Evolutionary conservation across 1,140 invertebrate genomes (phyloP).

Genomic region (Drosophila insularis): DNA sequence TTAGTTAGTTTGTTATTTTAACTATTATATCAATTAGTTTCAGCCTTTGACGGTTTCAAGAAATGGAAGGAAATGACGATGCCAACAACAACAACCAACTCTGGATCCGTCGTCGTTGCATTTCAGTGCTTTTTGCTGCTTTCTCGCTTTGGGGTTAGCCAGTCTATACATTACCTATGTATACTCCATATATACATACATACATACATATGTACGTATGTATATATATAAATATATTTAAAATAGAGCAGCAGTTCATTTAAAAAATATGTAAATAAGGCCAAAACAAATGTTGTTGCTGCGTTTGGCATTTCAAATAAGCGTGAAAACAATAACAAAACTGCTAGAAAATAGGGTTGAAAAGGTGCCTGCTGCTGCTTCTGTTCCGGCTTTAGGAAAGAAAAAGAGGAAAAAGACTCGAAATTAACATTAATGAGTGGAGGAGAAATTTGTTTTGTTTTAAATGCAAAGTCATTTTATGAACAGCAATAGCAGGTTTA

Average conservation of each 20-base stretch:
- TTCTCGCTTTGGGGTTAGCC: slow-evolving; percentile 42
- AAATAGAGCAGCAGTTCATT: slow-evolving; percentile 42
- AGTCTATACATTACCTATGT: neutral
- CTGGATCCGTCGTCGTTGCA: slow-evolving; percentile 49
- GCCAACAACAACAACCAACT: slow-evolving; percentile 12
- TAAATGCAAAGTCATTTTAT: slow-evolving; percentile 29
- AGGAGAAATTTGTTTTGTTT: slow-evolving; percentile 37
- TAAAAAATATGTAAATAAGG: slow-evolving; percentile 70
- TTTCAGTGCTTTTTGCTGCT: slow-evolving; percentile 60
- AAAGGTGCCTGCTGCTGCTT: slow-evolving; percentile 24
- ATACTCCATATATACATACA: slow-evolving; percentile 41
- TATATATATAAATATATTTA: neutral
- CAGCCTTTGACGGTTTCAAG: slow-evolving; percentile 62
- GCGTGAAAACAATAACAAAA: slow-evolving; percentile 51
- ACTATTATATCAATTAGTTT: slow-evolving; percentile 81
- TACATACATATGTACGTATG: slow-evolving; percentile 6
- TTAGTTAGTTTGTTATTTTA: slow-evolving; percentile 81
- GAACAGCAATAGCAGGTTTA: slow-evolving; percentile 20
- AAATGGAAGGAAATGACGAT: slow-evolving; percentile 50
- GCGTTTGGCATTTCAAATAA: slow-evolving; percentile 58
- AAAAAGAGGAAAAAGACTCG: slow-evolving; percentile 16
- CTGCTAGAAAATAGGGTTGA: slow-evolving; percentile 44
- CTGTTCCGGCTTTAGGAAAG: slow-evolving; percentile 47
- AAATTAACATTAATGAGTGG: slow-evolving; percentile 56
- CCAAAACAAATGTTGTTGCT: slow-evolving; percentile 35